Evolutionary conservation across 2,888 invertebrate species (phyloP).

Genomic region (Neoitamus cyanurus): DNA sequence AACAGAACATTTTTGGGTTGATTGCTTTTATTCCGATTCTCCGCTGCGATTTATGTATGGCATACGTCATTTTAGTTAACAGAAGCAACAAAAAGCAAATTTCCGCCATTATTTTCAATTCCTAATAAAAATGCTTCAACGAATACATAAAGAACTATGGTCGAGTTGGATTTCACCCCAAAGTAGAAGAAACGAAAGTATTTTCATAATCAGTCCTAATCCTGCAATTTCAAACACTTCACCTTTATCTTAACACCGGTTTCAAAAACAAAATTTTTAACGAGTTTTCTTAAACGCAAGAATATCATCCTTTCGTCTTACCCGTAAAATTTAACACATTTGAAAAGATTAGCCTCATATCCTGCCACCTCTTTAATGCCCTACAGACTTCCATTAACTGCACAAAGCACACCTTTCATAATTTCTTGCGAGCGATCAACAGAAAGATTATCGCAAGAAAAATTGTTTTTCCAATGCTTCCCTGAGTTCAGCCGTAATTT

Average conservation of each 20-base stretch:
- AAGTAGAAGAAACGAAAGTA: neutral
- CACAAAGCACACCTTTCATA: neutral
- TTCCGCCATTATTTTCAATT: too few species aligned
- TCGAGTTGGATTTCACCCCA: neutral
- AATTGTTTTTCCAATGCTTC: constrained; percentile 14
- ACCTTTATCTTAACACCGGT: neutral
- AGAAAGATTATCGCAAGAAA: constrained; percentile 18
- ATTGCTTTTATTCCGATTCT: too few species aligned
- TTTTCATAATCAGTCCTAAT: neutral
- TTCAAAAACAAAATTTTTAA: neutral
- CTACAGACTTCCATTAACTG: neutral
- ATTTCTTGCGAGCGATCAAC: neutral
- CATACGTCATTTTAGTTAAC: too few species aligned
- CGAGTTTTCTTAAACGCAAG: neutral
- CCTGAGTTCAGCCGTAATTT: neutral
- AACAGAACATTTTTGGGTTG: too few species aligned
- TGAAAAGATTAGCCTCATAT: neutral
- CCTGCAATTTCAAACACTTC: neutral
- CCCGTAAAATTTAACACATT: constrained; percentile 10
- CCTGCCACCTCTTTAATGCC: neutral
- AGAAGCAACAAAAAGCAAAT: too few species aligned
- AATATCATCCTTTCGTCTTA: neutral
- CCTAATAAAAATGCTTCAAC: too few species aligned
- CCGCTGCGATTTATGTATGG: too few species aligned
- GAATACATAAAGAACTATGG: too few species aligned